Conservation (phyloP, 2,113 vertebrate species). For the Eudyptes chrysolophus region DNA sequence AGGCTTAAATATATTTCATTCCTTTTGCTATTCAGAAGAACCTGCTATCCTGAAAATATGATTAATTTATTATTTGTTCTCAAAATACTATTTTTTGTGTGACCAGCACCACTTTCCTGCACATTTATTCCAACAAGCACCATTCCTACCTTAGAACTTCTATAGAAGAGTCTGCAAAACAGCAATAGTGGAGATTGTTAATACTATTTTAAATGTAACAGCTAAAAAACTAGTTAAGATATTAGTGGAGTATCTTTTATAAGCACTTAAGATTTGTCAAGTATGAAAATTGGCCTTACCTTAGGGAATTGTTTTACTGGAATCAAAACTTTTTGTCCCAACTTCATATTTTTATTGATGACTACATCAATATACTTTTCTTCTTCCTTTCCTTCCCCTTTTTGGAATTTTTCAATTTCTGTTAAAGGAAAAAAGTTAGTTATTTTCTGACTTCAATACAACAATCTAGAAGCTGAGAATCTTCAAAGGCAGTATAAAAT, state of each 20-base stretch:
- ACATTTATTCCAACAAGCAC: neutral
- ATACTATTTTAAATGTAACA: neutral
- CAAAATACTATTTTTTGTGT: neutral
- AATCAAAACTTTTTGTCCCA: constrained; percentile 98
- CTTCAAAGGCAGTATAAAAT: neutral
- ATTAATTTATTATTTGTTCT: neutral
- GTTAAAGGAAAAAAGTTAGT: constrained; percentile 22
- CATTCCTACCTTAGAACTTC: neutral
- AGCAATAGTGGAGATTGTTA: neutral
- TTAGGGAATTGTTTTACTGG: constrained; percentile 99
- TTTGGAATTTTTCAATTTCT: constrained; percentile 84
- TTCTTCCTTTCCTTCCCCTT: constrained; percentile 93
- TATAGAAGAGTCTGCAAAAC: neutral
- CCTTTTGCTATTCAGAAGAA: neutral
- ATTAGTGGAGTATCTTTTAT: neutral
- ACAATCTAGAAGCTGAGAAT: neutral
- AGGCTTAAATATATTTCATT: neutral
- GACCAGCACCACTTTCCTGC: neutral
- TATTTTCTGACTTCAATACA: neutral
- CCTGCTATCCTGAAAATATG: neutral
- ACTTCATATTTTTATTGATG: constrained; percentile 99
- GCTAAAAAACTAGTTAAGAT: neutral
- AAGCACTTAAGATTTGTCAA: neutral
- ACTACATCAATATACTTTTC: constrained; percentile 99
- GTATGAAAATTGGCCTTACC: constrained; percentile 77